These are phyloP conservation scores for Dermolepida albohirtum DNA, from an alignment of 2,888 invertebrate genomes.

Conservation along the genomic window DNA sequence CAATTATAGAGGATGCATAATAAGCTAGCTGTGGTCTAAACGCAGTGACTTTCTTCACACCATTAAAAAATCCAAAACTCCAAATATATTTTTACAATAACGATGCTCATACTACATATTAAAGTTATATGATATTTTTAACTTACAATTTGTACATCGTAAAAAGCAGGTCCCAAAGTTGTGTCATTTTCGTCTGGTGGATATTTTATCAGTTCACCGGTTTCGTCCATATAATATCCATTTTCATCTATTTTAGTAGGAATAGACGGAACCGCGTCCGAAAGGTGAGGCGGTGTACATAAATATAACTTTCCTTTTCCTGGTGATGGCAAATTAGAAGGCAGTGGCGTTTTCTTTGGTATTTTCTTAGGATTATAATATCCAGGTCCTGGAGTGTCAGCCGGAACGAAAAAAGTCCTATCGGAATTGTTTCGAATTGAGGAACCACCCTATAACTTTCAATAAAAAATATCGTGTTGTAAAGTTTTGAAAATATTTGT, in stretches of 20 bases:
- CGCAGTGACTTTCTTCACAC: too few species aligned
- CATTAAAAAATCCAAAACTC: too few species aligned
- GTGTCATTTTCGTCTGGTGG: conserved; percentile 53
- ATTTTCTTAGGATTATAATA: conserved; percentile 51
- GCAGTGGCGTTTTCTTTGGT: conserved; percentile 41
- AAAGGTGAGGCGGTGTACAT: conserved; percentile 55
- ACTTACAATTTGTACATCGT: conserved; percentile 51
- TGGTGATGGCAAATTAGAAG: conserved; percentile 28
- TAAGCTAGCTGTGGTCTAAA: too few species aligned
- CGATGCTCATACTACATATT: too few species aligned
- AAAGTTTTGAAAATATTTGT: neutral
- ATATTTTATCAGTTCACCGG: conserved; percentile 53
- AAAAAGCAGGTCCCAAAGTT: conserved; percentile 57
- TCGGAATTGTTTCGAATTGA: conserved; percentile 49
- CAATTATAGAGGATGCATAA: too few species aligned
- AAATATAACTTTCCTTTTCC: conserved; percentile 55
- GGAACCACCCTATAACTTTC: conserved; percentile 48
- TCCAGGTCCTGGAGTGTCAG: conserved; percentile 52
- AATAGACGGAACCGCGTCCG: conserved; percentile 55
- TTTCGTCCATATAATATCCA: conserved; percentile 57
- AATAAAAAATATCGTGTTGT: neutral
- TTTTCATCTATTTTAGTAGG: conserved; percentile 58
- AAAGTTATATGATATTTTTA: too few species aligned
- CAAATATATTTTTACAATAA: too few species aligned
- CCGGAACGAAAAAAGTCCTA: conserved; percentile 48